These are phyloP conservation scores for Tretioscincus oriximinensis DNA, from an alignment of 2,113 vertebrate genomes.

Conservation along the genomic window DNA sequence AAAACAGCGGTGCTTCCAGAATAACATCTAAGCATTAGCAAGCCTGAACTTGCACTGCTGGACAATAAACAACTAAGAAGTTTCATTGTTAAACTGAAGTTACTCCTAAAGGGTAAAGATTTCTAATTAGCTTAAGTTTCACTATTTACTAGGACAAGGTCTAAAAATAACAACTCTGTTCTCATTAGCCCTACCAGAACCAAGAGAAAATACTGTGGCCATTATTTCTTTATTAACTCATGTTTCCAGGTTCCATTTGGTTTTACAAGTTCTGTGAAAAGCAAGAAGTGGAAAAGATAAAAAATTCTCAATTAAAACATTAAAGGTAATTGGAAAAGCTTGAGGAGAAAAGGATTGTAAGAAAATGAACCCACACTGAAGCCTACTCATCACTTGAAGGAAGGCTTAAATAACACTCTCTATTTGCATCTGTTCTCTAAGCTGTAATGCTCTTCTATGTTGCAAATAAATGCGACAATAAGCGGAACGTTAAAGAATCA, in stretches of 20 bases:
- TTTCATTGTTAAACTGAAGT: too few relatives aligned
- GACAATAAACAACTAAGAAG: not conserved
- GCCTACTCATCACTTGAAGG: slow-evolving; percentile 4
- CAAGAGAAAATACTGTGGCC: not conserved
- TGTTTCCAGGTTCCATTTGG: not conserved
- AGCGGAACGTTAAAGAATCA: not conserved
- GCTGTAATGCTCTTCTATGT: not conserved
- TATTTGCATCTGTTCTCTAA: not conserved
- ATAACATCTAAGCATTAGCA: not conserved
- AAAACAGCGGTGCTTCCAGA: not conserved
- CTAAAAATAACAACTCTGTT: slow-evolving; percentile 11
- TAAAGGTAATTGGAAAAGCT: slow-evolving; percentile 41
- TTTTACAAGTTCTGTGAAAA: slow-evolving; percentile 26
- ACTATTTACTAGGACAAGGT: not conserved
- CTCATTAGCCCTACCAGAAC: not conserved
- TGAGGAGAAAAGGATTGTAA: slow-evolving; percentile 38
- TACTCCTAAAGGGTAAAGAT: not conserved
- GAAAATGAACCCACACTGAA: slow-evolving; percentile 22
- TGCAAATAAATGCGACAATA: not conserved
- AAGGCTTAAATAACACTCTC: not conserved
- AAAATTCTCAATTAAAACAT: slow-evolving; percentile 44
- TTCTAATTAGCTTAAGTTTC: not conserved
- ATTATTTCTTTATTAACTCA: slow-evolving; percentile 2
- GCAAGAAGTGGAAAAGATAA: not conserved
- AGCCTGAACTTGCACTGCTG: not conserved